These are phyloP conservation scores for Aurelia aurita DNA, from an alignment of 30 jellyfish, hydroid and myxozoan species.

Conservation along the genomic window DNA sequence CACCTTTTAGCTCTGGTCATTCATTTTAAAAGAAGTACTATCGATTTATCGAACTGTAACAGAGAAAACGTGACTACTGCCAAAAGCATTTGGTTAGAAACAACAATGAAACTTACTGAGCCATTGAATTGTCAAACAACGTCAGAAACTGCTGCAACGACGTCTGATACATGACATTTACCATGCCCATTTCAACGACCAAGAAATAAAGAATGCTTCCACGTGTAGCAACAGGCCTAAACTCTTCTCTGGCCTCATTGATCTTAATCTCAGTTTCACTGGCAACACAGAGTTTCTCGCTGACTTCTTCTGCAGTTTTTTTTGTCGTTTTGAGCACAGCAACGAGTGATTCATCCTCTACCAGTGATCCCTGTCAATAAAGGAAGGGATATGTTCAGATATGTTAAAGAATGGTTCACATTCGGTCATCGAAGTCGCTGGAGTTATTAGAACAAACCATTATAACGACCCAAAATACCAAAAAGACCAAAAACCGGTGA, in stretches of 20 bases:
- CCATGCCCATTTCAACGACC: constrained; percentile 98
- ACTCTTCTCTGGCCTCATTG: constrained; percentile 94
- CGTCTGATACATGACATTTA: constrained; percentile 92
- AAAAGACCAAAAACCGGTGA: too few species aligned
- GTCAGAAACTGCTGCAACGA: constrained; percentile 93
- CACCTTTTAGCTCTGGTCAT: too few species aligned
- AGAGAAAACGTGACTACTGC: too few species aligned
- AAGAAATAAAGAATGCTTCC: constrained; percentile 94
- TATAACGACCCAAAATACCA: too few species aligned
- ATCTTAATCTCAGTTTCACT: constrained; percentile 93
- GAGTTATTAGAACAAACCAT: too few species aligned
- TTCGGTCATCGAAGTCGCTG: too few species aligned
- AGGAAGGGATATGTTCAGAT: too few species aligned
- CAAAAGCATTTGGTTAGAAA: not conserved
- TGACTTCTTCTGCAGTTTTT: constrained; percentile 95
- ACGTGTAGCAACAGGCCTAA: constrained; percentile 96
- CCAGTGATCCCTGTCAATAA: constrained; percentile 85
- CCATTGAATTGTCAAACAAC: constrained; percentile 90
- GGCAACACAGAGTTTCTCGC: constrained; percentile 91
- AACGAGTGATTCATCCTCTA: constrained; percentile 93
- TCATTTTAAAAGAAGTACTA: too few species aligned
- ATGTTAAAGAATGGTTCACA: too few species aligned
- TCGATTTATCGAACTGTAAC: too few species aligned
- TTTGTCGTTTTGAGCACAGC: constrained; percentile 92
- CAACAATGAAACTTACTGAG: constrained; percentile 50